Evolutionary conservation across 2,888 invertebrate genomes (phyloP).

Genomic region (Omphaloscelis lunosa): DNA sequence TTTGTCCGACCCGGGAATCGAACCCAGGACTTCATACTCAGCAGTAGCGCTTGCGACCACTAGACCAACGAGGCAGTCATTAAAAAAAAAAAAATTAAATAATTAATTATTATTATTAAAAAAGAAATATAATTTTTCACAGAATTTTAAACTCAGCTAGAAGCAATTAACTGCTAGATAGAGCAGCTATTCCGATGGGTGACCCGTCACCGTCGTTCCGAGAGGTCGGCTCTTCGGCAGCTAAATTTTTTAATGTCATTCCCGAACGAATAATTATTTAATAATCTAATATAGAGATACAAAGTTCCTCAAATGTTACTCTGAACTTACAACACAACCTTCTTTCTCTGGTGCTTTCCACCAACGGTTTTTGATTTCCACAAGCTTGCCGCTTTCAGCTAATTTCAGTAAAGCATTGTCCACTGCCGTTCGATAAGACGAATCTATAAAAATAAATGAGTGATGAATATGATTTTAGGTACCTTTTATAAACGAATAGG

Average conservation of each 20-base stretch:
- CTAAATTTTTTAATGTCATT: background rate
- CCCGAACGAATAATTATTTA: background rate
- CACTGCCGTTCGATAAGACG: constrained; percentile 94
- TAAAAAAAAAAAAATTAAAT: too few species aligned
- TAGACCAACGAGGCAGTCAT: too few species aligned
- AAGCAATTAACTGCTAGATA: background rate
- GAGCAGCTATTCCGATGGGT: background rate
- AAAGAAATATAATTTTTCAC: background rate
- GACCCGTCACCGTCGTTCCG: too few species aligned
- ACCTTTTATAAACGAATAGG: background rate
- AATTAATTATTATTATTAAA: background rate
- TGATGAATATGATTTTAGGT: too few species aligned
- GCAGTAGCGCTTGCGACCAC: too few species aligned
- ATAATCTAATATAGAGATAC: background rate
- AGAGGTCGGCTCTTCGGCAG: too few species aligned
- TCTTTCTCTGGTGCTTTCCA: constrained; percentile 94
- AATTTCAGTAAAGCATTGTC: constrained; percentile 97
- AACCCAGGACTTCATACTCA: too few species aligned
- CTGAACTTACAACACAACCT: constrained; percentile 89
- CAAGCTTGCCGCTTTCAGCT: constrained; percentile 96
- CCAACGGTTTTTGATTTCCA: constrained; percentile 96
- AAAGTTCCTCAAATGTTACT: background rate
- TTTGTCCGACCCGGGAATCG: too few species aligned
- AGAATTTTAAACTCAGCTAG: background rate
- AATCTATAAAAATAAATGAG: constrained; percentile 84